A percentile compares a stretch with the other conserved stretches of the same genome.
Conservation (phyloP, 2,797 vertebrate species). For the Heteromormyrus szaboi region DNA sequence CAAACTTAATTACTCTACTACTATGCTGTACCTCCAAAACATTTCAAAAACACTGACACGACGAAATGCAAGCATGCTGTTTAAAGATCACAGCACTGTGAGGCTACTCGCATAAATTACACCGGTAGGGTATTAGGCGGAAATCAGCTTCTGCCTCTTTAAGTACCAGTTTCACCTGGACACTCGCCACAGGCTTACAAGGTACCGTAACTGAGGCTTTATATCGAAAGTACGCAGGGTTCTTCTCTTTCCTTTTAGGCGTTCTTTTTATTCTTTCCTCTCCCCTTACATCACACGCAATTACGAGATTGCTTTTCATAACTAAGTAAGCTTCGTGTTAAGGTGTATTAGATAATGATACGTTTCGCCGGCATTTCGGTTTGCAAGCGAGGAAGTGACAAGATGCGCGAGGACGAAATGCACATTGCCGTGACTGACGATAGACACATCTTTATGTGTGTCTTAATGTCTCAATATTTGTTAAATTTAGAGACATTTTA, state of each 20-base stretch:
- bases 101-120: slow-evolving; percentile 47
- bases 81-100: slow-evolving; percentile 53
- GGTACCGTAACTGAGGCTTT: slow-evolving; percentile 52
- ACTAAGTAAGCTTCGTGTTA: slow-evolving; percentile 13
- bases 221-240: slow-evolving; percentile 27
- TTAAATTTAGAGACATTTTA: neutral
- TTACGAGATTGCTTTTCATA: slow-evolving; percentile 18
- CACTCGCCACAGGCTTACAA: slow-evolving; percentile 60
- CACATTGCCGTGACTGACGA: slow-evolving; percentile 1
- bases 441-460: neutral
- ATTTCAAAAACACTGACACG: neutral
- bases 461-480: neutral
- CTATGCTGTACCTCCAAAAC: neutral
- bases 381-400: slow-evolving; percentile 14
- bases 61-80: slow-evolving; percentile 19
- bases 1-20: neutral
- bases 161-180: slow-evolving; percentile 61
- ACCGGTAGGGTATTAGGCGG: slow-evolving; percentile 49
- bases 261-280: slow-evolving; percentile 9
- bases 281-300: slow-evolving; percentile 6
- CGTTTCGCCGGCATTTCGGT: slow-evolving; percentile 24
- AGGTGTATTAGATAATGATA: slow-evolving; percentile 16
- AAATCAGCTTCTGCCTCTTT: slow-evolving; percentile 61
- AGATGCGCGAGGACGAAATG: slow-evolving; percentile 17
- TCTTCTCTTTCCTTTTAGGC: slow-evolving; percentile 3